Evolutionary conservation across 2,797 vertebrate species (phyloP).

Genomic region (Sebastes miniatus): DNA sequence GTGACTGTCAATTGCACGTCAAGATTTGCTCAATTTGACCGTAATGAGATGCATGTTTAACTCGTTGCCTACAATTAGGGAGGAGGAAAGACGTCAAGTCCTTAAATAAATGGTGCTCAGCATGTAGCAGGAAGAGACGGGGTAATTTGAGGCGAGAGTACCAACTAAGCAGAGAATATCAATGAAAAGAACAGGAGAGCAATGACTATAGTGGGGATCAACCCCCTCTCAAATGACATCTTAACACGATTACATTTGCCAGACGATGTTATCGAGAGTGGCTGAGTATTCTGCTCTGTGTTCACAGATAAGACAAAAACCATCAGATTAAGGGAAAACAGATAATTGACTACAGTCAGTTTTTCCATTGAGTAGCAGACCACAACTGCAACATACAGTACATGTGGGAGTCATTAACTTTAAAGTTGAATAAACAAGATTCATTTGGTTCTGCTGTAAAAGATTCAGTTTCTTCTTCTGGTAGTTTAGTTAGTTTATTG

Average conservation of each 20-base stretch:
- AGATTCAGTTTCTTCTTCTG: neutral
- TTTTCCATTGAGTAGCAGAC: neutral
- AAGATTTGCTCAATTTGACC: slow-evolving; percentile 30
- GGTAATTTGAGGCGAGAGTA: slow-evolving; percentile 16
- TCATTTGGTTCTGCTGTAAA: neutral
- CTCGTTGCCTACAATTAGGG: slow-evolving; percentile 47
- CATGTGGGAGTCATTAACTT: neutral
- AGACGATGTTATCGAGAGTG: neutral
- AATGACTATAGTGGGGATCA: neutral
- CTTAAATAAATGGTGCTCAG: slow-evolving; percentile 31
- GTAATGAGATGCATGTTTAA: slow-evolving; percentile 47
- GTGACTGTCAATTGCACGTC: neutral
- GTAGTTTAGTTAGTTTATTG: neutral
- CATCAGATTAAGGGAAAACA: neutral
- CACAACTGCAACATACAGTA: neutral
- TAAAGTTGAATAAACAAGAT: neutral
- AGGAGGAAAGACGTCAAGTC: slow-evolving; percentile 41
- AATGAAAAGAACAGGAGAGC: slow-evolving; percentile 1
- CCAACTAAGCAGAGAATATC: neutral
- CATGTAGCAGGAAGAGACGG: slow-evolving; percentile 6
- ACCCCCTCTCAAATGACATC: neutral
- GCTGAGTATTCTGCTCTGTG: neutral
- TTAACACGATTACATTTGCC: neutral
- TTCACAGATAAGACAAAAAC: neutral
- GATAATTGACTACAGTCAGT: neutral